A percentile compares a stretch with the other conserved stretches of the same genome.
These are phyloP conservation scores for Macrochelys suwanniensis DNA, from an alignment of 2,797 vertebrate genomes.

Conservation along the genomic window DNA sequence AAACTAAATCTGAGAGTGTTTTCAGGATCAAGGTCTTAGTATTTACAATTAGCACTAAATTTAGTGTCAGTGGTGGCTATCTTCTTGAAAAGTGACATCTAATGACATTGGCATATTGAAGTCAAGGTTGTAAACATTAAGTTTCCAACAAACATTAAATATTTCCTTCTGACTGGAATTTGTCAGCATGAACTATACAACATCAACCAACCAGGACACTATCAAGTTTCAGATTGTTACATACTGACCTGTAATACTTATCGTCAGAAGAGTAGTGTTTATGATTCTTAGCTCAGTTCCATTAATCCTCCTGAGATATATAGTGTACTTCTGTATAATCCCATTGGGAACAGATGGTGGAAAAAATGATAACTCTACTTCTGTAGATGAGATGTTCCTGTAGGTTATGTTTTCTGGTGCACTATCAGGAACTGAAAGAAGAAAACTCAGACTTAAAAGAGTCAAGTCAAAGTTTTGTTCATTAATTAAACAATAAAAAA, in stretches of 20 bases:
- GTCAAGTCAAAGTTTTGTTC: background rate
- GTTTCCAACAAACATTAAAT: background rate
- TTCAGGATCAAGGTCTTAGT: background rate
- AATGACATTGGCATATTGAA: background rate
- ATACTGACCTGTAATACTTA: conserved; percentile 79
- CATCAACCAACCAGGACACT: background rate
- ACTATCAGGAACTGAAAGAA: conserved; percentile 80
- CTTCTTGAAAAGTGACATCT: background rate
- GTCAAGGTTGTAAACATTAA: background rate
- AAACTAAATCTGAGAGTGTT: background rate
- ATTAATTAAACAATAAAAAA: background rate
- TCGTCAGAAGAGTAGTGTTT: conserved; percentile 76
- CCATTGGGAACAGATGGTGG: conserved; percentile 84
- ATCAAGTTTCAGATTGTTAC: background rate
- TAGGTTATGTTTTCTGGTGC: conserved; percentile 84
- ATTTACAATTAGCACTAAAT: background rate
- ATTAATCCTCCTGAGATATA: conserved; percentile 80
- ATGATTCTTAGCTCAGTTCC: conserved; percentile 75
- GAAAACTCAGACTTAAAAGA: conserved; percentile 66
- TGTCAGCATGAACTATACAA: background rate
- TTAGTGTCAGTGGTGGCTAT: background rate
- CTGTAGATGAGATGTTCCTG: conserved; percentile 81
- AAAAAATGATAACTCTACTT: conserved; percentile 82
- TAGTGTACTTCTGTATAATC: conserved; percentile 81
- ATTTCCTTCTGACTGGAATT: background rate